Evolutionary conservation across 2,888 invertebrate species (phyloP).

Genomic region (Belgica antarctica): DNA sequence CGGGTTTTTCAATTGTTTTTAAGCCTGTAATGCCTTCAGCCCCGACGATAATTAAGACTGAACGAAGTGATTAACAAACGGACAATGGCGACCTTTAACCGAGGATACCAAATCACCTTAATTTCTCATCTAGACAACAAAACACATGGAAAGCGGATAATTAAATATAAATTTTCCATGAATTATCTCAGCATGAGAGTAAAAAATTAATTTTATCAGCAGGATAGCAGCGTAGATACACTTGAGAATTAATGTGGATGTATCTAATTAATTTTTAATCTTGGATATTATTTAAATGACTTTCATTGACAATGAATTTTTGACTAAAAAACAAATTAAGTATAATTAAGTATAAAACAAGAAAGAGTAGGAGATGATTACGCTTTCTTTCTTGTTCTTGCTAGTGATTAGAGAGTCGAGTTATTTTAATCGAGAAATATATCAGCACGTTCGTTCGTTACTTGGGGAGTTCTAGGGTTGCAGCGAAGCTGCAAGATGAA

Average conservation of each 20-base stretch:
- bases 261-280: constrained; percentile 44
- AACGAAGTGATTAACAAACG: neutral
- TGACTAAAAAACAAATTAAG: neutral
- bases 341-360: too few species aligned
- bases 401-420: constrained; percentile 3
- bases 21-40: neutral
- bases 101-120: neutral
- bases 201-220: constrained; percentile 36
- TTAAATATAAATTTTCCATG: constrained; percentile 43
- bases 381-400: neutral
- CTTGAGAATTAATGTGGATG: constrained; percentile 10
- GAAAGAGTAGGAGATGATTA: too few species aligned
- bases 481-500: too few species aligned
- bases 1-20: neutral
- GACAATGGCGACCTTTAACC: neutral
- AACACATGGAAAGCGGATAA: constrained; percentile 7
- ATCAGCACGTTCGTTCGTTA: too few species aligned
- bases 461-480: too few species aligned
- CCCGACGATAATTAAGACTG: neutral
- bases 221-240: constrained; percentile 15
- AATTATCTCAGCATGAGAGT: neutral
- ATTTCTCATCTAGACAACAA: neutral
- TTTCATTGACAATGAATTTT: constrained; percentile 2
- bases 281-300: constrained; percentile 33
- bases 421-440: neutral